Evolutionary conservation across 2,797 vertebrate species (phyloP).

Genomic region (Falco berigora): DNA sequence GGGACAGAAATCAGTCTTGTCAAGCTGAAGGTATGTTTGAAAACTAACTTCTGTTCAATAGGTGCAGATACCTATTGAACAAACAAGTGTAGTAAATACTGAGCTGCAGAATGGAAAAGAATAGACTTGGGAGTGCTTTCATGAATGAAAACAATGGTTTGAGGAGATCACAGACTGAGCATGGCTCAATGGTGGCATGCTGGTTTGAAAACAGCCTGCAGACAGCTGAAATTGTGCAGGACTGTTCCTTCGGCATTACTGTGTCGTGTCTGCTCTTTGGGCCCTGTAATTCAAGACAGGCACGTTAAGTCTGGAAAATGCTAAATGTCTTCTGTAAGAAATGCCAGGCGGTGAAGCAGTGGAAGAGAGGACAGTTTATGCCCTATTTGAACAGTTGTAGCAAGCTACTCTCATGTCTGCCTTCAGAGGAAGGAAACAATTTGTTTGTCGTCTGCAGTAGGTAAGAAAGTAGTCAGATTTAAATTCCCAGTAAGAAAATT

Average conservation of each 20-base stretch:
- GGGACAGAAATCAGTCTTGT: background rate
- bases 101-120: background rate
- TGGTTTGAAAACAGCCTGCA: background rate
- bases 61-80: background rate
- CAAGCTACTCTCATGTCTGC: background rate
- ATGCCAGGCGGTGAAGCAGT: background rate
- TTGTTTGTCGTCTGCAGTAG: background rate
- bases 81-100: background rate
- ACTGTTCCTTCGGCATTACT: background rate
- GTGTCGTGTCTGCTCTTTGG: background rate
- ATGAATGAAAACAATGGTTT: background rate
- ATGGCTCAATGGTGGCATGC: background rate
- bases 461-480: background rate
- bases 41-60: background rate
- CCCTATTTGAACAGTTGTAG: background rate
- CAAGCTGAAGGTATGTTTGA: background rate
- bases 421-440: background rate
- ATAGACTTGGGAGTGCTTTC: background rate
- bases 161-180: background rate
- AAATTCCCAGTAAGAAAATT: background rate
- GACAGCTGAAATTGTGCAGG: background rate
- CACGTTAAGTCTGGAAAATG: background rate
- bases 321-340: background rate
- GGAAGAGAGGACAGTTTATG: background rate
- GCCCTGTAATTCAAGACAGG: background rate